These are phyloP conservation scores for Neodiprion virginianus DNA, from an alignment of 1,140 invertebrate genomes.

Conservation along the genomic window DNA sequence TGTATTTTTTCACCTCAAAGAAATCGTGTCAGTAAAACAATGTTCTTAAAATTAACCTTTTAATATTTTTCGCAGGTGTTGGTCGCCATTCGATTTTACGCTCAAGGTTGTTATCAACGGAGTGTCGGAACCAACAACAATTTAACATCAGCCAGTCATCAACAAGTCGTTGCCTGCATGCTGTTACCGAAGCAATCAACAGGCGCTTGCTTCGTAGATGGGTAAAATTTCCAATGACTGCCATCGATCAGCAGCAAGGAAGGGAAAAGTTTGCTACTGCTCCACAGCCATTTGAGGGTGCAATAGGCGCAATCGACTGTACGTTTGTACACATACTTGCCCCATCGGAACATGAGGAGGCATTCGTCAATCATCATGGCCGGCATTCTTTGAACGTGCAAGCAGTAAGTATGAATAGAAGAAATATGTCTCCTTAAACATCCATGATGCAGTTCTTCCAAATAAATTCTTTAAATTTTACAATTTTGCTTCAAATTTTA, in stretches of 20 bases:
- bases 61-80: not conserved
- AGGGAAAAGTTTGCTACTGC: not conserved
- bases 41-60: too few species aligned
- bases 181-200: not conserved
- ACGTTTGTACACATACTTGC: not conserved
- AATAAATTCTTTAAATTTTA: too few species aligned
- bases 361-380: not conserved
- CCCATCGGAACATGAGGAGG: slow-evolving; percentile 2
- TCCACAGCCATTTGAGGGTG: slow-evolving; percentile 2
- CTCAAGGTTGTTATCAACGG: not conserved
- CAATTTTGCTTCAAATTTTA: too few species aligned
- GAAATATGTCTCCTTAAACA: too few species aligned
- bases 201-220: not conserved
- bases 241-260: not conserved
- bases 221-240: slow-evolving; percentile 8
- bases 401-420: not conserved
- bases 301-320: slow-evolving; percentile 10
- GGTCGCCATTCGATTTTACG: not conserved
- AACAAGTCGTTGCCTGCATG: not conserved
- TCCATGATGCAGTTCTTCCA: too few species aligned
- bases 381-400: not conserved
- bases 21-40: too few species aligned
- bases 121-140: not conserved
- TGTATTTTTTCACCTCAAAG: too few species aligned
- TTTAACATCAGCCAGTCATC: not conserved